These are phyloP conservation scores for Hipparchia semele DNA, from an alignment of 2,888 invertebrate species.

Conservation along the genomic window DNA sequence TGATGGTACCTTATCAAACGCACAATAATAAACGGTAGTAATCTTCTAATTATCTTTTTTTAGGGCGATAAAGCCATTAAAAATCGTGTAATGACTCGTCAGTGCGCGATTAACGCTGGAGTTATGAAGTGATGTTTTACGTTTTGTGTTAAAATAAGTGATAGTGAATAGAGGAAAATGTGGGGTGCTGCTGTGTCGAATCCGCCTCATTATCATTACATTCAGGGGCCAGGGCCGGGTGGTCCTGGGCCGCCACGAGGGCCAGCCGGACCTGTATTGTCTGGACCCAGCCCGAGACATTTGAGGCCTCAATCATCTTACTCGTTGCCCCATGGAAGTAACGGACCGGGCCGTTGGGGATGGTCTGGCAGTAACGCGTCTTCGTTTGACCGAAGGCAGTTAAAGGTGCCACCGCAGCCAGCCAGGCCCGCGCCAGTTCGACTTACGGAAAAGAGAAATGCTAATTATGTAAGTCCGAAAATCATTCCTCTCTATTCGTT, in stretches of 20 bases:
- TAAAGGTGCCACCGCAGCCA: constrained; percentile 76
- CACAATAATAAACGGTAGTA: constrained; percentile 60
- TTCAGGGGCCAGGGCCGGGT: constrained; percentile 63
- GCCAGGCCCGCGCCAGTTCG: constrained; percentile 70
- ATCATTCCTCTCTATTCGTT: not conserved
- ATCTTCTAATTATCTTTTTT: constrained; percentile 66
- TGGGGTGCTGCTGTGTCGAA: constrained; percentile 78
- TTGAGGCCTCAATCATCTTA: constrained; percentile 78
- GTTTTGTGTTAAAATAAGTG: constrained; percentile 28
- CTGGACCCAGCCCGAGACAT: constrained; percentile 66
- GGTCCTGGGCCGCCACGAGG: constrained; percentile 62
- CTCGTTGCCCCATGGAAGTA: constrained; percentile 81
- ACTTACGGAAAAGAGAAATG: constrained; percentile 64
- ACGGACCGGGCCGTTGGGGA: constrained; percentile 81
- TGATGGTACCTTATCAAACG: constrained; percentile 58
- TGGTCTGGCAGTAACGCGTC: constrained; percentile 80
- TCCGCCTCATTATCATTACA: constrained; percentile 75
- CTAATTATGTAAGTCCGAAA: constrained; percentile 66
- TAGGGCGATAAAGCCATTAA: constrained; percentile 63
- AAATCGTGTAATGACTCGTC: constrained; percentile 61
- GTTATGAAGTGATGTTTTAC: constrained; percentile 65
- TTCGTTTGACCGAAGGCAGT: constrained; percentile 76
- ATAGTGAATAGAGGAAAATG: constrained; percentile 64
- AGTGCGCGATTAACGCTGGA: constrained; percentile 62
- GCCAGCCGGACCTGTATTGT: constrained; percentile 67